Evolutionary conservation across 1,140 invertebrate species (phyloP), one percentile per base, ranked within the genome.

Genomic region (Popillia japonica): DNA sequence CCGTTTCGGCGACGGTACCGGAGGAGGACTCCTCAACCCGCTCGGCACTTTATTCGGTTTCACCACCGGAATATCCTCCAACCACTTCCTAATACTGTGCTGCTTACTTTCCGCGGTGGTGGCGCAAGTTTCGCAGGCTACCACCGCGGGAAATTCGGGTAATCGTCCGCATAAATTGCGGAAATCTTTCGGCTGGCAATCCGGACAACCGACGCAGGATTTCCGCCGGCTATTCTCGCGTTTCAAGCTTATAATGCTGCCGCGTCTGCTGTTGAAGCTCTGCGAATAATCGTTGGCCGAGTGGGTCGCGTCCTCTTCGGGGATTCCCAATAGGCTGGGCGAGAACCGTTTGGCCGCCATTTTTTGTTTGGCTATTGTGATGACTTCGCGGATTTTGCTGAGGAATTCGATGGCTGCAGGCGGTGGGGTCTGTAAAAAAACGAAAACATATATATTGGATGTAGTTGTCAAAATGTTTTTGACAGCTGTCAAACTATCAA

Each of bases 331-430:
- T 0, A 97, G 87, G 75, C 92, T 93, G 11, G 95, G 95, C 75
- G 92, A 89, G 84, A 95, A 97, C 64, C 92, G 90, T 87, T 96
- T 96, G 0, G 91, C 88, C 41, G 90, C 90, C 92, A 97, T 95
- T 87, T 96, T 96, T 80, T 94, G 92, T 84, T 96, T 96, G 2
- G 95, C 95, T 44, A 96, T 93, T 17, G 93, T 89, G 79, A 97
- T 96, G 7, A 96, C 95, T 90, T 96, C 95, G 77, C 95, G 90
- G 76, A 97, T 96, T 88, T 96, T 95, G 0, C 92, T 89, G 20
- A 96, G 87, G 86, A 97, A 96, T 87, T 97, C 95, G 77, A 96
- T 86, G 22, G 95, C 94, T 27, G 94, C 95, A 79, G 94, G 93
- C 14, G 95, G 95, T 40, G 95, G 95, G 78, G 93, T 91, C 94